These are phyloP conservation scores for Falco punctatus DNA, from an alignment of 2,113 vertebrate species.

Conservation along the genomic window DNA sequence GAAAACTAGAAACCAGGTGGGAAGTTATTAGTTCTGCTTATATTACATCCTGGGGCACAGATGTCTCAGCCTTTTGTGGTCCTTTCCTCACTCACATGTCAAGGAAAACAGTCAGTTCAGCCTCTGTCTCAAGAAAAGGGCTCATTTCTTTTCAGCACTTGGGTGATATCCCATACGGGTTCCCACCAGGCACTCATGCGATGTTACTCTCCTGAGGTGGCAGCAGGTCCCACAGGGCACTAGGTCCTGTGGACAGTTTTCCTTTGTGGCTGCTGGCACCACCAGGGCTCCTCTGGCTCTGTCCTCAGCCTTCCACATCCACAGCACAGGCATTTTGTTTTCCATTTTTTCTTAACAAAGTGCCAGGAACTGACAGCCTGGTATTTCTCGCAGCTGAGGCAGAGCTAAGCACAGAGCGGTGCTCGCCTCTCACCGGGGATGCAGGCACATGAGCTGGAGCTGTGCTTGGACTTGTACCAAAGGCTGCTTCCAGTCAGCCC, in stretches of 20 bases:
- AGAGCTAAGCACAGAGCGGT: background rate
- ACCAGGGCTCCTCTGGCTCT: background rate
- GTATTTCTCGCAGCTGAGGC: background rate
- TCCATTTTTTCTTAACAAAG: background rate
- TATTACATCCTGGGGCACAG: background rate
- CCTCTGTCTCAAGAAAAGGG: background rate
- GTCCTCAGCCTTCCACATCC: background rate
- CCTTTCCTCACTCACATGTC: background rate
- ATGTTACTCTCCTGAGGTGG: background rate
- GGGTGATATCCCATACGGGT: accelerated
- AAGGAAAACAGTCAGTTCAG: background rate
- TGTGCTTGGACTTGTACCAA: background rate
- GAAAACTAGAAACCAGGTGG: background rate
- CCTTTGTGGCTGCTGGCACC: background rate
- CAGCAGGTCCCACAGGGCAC: background rate
- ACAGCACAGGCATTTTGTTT: background rate
- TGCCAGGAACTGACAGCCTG: background rate
- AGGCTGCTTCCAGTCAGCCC: background rate
- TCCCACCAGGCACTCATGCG: background rate
- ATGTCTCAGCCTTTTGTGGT: background rate
- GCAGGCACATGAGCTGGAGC: background rate
- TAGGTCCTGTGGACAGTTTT: accelerated
- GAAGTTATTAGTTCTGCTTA: background rate
- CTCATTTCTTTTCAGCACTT: background rate
- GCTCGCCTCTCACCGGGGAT: accelerated